Base-by-base conservation (phyloP, 2,797 vertebrate genomes). In the Muscicapa striata region DNA sequence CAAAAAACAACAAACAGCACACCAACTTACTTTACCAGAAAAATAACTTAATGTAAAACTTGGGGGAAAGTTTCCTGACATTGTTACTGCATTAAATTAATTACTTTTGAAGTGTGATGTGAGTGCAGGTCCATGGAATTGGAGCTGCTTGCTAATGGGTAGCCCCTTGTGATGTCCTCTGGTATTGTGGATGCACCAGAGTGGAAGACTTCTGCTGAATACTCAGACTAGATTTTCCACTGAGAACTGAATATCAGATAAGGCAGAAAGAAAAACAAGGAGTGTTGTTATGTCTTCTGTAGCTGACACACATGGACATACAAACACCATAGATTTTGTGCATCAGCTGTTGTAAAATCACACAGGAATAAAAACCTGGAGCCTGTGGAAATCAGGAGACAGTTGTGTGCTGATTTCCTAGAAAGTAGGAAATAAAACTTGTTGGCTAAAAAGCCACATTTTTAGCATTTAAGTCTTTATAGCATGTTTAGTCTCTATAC, bases 111-210 rank as follows among this genome's bases (percentile, higher is more conserved):
- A 84, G 40, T 10, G 5, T 40, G 30, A 26, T 63, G 15, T 17
- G 8, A 59, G 9, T 34, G 29, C 21, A 63, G 69, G 46, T 75
- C 52, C 2, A 0, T 58, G 16, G 62, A 41, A 32, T 17, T 73
- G 58, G 9, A 18, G 1, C 21, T 48, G 0, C 5, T 45, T 48
- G 48, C 34, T 1, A 1, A 11, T 32, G 24, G 3, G 1, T 54
- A 63, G 23, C 49, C 21, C 10, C 8, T 66, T 2, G 0, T 41
- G n/a, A 21, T 82, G 36, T 46, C 16, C 24, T 40, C 23, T 49
- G 61, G 24, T 64, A 45, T 64, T 46, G 21, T 4, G 14, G 41
- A 19, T 4, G 2, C 7, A 8, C 20, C 49, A 12, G 62, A 41
- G 32, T 45, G 26, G 18, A 67, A 76, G 32, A 27, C 16, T 34